Evolutionary conservation across 2,113 vertebrate genomes (phyloP).

Genomic region (Sardina pilchardus): DNA sequence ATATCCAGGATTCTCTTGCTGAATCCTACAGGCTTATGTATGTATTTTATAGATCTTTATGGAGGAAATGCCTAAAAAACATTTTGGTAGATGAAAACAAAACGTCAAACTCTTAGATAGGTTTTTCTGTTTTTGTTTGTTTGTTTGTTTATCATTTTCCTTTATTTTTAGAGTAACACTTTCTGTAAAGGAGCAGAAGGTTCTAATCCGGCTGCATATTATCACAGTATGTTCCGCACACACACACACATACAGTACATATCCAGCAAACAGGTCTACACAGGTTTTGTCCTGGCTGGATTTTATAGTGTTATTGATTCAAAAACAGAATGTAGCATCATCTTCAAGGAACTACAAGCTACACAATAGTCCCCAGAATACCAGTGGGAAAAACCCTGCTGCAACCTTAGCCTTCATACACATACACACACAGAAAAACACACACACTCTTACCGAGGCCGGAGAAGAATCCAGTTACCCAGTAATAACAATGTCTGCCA

Average conservation of each 20-base stretch:
- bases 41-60: constrained; percentile 50
- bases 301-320: constrained; percentile 57
- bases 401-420: constrained; percentile 47
- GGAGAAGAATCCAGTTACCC: constrained; percentile 54
- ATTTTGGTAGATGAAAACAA: constrained; percentile 36
- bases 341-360: constrained; percentile 39
- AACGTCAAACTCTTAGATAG: neutral
- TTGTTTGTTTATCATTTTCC: constrained; percentile 4
- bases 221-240: constrained; percentile 27
- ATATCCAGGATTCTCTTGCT: constrained; percentile 32
- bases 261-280: neutral
- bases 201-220: constrained; percentile 46
- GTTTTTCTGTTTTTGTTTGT: constrained; percentile 18
- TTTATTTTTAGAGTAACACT: constrained; percentile 30
- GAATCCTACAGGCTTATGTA: constrained; percentile 36
- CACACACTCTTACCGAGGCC: constrained; percentile 32
- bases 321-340: constrained; percentile 73
- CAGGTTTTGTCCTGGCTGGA: constrained; percentile 48
- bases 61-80: constrained; percentile 33
- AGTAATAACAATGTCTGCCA: constrained; percentile 71
- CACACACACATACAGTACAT: constrained; percentile 32
- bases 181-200: constrained; percentile 33
- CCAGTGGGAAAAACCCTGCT: constrained; percentile 49
- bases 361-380: neutral
- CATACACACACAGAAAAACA: constrained; percentile 28